Evolutionary conservation across 2,113 vertebrate species (phyloP), one percentile per base, ranked within the genome.

Genomic region (Myotis yumanensis): DNA sequence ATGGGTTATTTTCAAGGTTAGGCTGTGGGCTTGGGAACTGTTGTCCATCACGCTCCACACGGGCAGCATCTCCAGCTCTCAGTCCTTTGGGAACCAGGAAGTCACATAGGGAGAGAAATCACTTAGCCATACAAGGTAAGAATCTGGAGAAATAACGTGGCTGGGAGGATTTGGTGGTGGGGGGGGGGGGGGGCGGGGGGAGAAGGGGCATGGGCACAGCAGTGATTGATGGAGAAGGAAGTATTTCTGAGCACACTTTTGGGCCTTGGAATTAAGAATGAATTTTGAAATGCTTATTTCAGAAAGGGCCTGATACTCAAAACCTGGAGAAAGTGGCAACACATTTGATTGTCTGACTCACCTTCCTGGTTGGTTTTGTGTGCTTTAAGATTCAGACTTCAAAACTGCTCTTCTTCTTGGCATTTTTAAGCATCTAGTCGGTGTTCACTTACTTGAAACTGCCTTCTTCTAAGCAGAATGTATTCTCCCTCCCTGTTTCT

Each of bases 161-260:
- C 25, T 59, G 1, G 32, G 40, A 69, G n/a, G 77, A 37, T 72
- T 59, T 2, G 18, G 68, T 5, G 73, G 11, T 22, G 72, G 48
- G 11, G 32, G 2, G 0, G 77, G 17, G 4, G 4, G 3, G 7
- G 5, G 15, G 7, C 1, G 22, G 23, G 57, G 32, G 1, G 3
- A 66, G 18, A 5, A 3, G 5, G 5, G 12, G 62, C 28, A 14
- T 64, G 28, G 62, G 64, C 4, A 0, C 17, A 20, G 25, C 62
- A 6, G 22, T 35, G 57, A 84, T 43, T 77, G 7, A 1, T 4
- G 1, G 59, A 80, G 57, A 46, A 51, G 79, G 9, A 77, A 35
- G 15, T 23, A 15, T n/a, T 77, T 81, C 30, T 30, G 90, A 93
- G 94, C 86, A 54, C 46, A 4, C 6, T 83, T 46, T 8, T 69